Evolutionary conservation across 2,797 vertebrate species (phyloP).

Genomic region (Acropternis orthonyx): DNA sequence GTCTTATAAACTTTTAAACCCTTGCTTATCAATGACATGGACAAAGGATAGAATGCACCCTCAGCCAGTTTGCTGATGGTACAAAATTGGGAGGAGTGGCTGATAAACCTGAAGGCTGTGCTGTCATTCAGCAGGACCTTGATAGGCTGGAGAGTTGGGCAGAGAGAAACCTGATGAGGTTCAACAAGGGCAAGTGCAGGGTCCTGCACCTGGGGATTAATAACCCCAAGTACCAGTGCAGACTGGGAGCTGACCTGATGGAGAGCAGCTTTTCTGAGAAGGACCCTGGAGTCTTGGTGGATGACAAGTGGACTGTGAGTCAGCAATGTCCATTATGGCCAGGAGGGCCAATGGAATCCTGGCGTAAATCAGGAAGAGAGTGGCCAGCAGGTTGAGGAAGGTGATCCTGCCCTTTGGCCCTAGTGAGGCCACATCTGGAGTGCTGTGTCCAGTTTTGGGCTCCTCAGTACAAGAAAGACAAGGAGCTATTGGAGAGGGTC

Average conservation of each 20-base stretch:
- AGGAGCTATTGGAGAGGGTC: neutral
- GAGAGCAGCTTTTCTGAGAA: neutral
- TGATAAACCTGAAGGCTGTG: neutral
- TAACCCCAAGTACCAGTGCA: neutral
- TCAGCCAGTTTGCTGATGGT: neutral
- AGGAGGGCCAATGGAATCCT: neutral
- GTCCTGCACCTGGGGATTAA: neutral
- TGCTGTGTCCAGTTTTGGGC: neutral
- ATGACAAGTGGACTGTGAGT: neutral
- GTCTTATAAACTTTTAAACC: neutral
- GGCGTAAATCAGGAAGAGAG: fast-evolving
- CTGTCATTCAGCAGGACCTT: neutral
- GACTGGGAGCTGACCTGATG: neutral
- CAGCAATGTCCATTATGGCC: neutral
- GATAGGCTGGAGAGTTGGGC: neutral
- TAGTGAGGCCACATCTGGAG: neutral
- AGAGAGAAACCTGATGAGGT: fast-evolving
- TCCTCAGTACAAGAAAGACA: neutral
- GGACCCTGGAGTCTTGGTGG: neutral
- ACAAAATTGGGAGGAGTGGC: neutral
- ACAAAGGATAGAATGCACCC: neutral
- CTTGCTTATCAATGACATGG: neutral
- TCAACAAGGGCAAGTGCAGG: neutral
- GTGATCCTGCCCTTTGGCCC: neutral
- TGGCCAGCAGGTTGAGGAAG: neutral